These are phyloP conservation scores for Notarius quadriscutis DNA, from an alignment of 2,113 vertebrate genomes.

Conservation along the genomic window DNA sequence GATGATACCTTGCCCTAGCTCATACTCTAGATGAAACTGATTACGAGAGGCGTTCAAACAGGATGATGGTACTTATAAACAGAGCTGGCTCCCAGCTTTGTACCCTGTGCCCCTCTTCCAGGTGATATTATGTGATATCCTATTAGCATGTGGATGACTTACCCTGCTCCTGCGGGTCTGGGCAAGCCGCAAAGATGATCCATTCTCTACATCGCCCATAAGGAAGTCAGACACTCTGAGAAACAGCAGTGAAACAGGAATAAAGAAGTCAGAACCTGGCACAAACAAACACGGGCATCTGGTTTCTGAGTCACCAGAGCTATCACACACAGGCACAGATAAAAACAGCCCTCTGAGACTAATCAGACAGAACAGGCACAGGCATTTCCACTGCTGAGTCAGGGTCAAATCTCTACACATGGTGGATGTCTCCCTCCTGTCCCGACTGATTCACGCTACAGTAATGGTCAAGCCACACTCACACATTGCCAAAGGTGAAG, in stretches of 20 bases:
- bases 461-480: slow-evolving; percentile 67
- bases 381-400: slow-evolving; percentile 46
- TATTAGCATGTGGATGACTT: slow-evolving; percentile 55
- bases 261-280: background rate
- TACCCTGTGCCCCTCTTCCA: background rate
- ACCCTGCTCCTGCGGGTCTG: slow-evolving; percentile 89
- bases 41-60: background rate
- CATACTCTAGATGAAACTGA: background rate
- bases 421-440: background rate
- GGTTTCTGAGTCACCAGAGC: slow-evolving; percentile 12
- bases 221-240: slow-evolving; percentile 96
- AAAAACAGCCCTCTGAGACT: slow-evolving; percentile 20
- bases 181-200: slow-evolving; percentile 86
- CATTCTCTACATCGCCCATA: slow-evolving; percentile 99
- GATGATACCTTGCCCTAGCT: background rate
- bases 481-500: slow-evolving; percentile 98
- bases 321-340: slow-evolving; percentile 8
- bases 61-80: background rate
- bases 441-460: slow-evolving; percentile 2
- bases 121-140: background rate
- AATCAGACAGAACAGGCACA: slow-evolving; percentile 39
- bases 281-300: slow-evolving; percentile 5
- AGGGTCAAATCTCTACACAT: slow-evolving; percentile 27
- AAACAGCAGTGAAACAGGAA: slow-evolving; percentile 4
- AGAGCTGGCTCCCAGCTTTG: background rate